Base-by-base conservation (phyloP, 2,797 vertebrate genomes). In the Cyprinella venusta region DNA sequence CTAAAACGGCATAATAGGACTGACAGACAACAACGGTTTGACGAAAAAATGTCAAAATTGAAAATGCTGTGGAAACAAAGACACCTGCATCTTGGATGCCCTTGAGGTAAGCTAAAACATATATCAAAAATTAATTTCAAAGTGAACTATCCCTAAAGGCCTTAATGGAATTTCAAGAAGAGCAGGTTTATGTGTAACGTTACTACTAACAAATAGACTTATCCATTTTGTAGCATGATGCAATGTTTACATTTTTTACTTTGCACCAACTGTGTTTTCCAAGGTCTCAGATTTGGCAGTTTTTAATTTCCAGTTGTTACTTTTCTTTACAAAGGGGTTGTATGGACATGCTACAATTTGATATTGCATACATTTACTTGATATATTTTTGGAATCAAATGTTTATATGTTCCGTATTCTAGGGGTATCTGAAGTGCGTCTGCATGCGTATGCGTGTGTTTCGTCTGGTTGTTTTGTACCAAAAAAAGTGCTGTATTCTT, bases 221-320 rank as follows among this genome's bases (percentile, higher is more conserved):
- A 91, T 93, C 88, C 87, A 90, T 74, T 88, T 91, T 88, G 91
- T 91, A 93, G 93, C 93, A 94, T 93, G 93, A 92, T 87, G 91
- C 90, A 91, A 89, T 89, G 91, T 90, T 88, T 88, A 89, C 82
- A 87, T 78, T 86, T 85, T 89, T 88, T 91, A 81, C 87, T 87
- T 89, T 88, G 88, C 80, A 48, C 30, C 36, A 76, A 86, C 88
- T 88, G 90, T 91, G 90, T 91, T 93, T 86, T 85, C 81, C 75
- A 84, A 85, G 71, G 82, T 83, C 78, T 75, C 65, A 56, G n/a
- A 86, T 80, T 40, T 84, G 71, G 52, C 77, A 8, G 78, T 76
- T 77, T 76, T 76, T 48, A 72, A 86, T 65, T 79, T 72, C 70
- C 85, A 68, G 82, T 85, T 83, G 83, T 71, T 80, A 80, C 42